A percentile compares a stretch with the other conserved stretches of the same genome.
These are phyloP conservation scores for Paratrypauchen microcephalus DNA, from an alignment of 2,797 vertebrate species.

Conservation along the genomic window DNA sequence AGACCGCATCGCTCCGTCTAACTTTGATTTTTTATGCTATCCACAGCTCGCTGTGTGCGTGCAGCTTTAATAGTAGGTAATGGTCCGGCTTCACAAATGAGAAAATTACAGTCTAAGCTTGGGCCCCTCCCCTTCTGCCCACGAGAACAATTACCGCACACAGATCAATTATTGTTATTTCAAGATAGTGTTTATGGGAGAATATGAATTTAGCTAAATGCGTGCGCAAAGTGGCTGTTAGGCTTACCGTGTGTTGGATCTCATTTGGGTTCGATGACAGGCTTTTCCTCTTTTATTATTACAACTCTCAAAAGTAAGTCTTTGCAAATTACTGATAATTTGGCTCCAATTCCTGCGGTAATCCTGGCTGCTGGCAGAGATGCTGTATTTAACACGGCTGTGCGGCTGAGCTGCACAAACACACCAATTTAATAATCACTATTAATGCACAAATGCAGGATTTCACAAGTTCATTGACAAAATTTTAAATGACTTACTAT, in stretches of 20 bases:
- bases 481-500: background rate
- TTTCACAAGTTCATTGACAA: background rate
- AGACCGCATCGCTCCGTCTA: constrained; percentile 20
- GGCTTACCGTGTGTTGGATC: constrained; percentile 13
- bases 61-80: constrained; percentile 58
- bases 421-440: constrained; percentile 1
- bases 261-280: constrained; percentile 36
- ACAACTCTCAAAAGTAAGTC: constrained; percentile 33
- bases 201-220: constrained; percentile 43
- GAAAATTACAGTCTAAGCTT: constrained; percentile 42
- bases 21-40: constrained; percentile 30
- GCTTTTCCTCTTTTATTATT: constrained; percentile 42
- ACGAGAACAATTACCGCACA: constrained; percentile 45
- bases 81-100: constrained; percentile 55
- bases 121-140: constrained; percentile 27
- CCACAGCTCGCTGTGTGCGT: constrained; percentile 44
- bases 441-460: background rate
- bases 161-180: constrained; percentile 57
- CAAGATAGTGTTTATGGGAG: constrained; percentile 38
- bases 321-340: constrained; percentile 37
- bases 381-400: constrained; percentile 13
- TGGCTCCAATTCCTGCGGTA: constrained; percentile 25
- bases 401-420: constrained; percentile 21
- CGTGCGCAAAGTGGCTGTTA: constrained; percentile 39
- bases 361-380: constrained; percentile 18